Base-by-base conservation (phyloP, 1,140 invertebrate species). In the Hycleus cichorii region DNA sequence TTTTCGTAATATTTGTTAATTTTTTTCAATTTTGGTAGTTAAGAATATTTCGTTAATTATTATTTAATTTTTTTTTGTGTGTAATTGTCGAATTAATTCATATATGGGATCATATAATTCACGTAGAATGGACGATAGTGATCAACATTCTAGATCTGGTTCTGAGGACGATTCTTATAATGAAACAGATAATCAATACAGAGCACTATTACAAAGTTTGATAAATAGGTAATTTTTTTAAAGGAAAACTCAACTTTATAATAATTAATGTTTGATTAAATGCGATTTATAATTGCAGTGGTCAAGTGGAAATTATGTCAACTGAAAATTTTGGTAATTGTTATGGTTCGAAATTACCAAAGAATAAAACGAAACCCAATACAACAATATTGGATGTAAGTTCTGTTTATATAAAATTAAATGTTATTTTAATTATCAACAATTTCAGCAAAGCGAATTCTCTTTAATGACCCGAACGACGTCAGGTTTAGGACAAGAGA, bases 361-460 rank as follows among this genome's bases (percentile, higher is more conserved):
- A 69, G 68, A 69, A 70, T 45, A 71, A 73, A 7, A 62, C 64
- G 56, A 59, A 65, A 49, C 76, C 75, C 58, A 76, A 78, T 60
- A 80, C 77, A 42, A 63, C 71, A 25, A 69, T 66, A 58, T 66
- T 81, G 49, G 74, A 79, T 68, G 77, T 78, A 71, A 67, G 75
- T 74, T 49, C 18, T 18, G 18, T 18, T 18, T 58, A 32, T 54
- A 40, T 51, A 4, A 24, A 10, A 48, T 24, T 27, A 7, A 11
- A 38, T 18, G 40, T 26, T 44, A 25, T 49, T 26, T n/a, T 47
- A 53, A 44, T 43, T 61, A 48, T 52, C 38, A 52, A 38, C 12
- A 56, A 58, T 66, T 57, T 40, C 65, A 83, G 80, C 74, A 75
- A 69, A 82, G 77, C 68, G 79, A 81, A 64, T 76, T 82, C 68